phyloP scores from a whole-genome alignment of 1,140 invertebrate genomes.

The Panulirus ornatus region DNA sequence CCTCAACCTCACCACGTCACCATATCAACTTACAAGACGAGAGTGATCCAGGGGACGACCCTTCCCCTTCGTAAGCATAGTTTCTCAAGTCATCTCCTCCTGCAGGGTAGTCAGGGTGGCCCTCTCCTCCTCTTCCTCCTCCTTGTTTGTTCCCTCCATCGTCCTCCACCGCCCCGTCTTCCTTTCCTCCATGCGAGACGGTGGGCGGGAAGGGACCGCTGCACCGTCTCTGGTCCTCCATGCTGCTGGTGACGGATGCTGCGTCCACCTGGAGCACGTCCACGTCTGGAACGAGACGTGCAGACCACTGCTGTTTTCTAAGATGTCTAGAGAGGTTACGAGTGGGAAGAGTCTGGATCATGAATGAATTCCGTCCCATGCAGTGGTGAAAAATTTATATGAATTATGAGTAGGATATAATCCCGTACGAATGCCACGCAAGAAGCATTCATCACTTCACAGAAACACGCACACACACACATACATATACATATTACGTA shows the following conservation, averaged over 20 bases:
- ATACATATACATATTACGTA: background rate
- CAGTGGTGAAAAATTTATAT: too few relatives aligned
- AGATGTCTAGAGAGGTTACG: too few relatives aligned
- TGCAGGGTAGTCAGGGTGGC: background rate
- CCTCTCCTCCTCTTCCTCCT: constrained; percentile 5
- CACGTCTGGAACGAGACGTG: background rate
- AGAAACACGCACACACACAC: background rate
- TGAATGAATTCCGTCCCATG: too few relatives aligned
- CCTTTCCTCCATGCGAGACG: too few relatives aligned
- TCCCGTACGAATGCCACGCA: too few relatives aligned
- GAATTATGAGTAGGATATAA: too few relatives aligned
- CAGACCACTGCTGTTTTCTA: too few relatives aligned
- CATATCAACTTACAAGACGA: constrained; percentile 20
- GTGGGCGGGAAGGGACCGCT: background rate
- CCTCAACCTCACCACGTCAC: background rate
- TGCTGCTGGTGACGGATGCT: constrained; percentile 17
- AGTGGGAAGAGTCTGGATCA: too few relatives aligned
- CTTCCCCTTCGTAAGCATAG: constrained; percentile 31
- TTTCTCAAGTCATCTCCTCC: constrained; percentile 20
- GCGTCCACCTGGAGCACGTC: constrained; percentile 31
- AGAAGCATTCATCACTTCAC: too few relatives aligned
- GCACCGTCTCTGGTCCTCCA: constrained; percentile 10
- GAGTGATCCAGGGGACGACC: constrained; percentile 18
- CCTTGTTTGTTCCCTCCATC: too few relatives aligned
- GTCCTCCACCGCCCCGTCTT: too few relatives aligned